Percentiles rank a stretch among this genome's conserved stretches.
Conservation (phyloP, 2,888 invertebrate genomes). For the Schizotus pectinicornis region DNA sequence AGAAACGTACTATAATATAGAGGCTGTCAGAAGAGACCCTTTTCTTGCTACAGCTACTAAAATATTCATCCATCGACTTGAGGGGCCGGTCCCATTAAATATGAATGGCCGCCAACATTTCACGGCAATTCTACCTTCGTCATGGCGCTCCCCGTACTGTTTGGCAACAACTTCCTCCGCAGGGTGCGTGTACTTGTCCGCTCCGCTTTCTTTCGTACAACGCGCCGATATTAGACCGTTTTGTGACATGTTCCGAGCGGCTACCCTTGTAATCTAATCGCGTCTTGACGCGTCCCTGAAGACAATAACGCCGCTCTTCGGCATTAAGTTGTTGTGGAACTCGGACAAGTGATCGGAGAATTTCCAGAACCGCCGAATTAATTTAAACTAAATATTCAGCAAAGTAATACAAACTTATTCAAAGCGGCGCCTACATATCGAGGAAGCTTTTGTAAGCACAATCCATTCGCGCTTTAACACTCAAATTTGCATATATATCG, state of each 20-base stretch:
- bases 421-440: neutral
- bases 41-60: conserved; percentile 45
- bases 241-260: too few relatives aligned
- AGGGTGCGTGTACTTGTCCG: conserved; percentile 28
- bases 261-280: too few relatives aligned
- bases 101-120: conserved; percentile 47
- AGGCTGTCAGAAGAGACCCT: conserved; percentile 44
- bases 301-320: neutral
- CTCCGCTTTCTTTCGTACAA: neutral
- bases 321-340: conserved; percentile 1
- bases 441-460: conserved; percentile 13
- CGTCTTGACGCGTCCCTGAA: neutral
- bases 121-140: conserved; percentile 45
- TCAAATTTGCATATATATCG: conserved; percentile 27
- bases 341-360: conserved; percentile 3
- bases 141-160: conserved; percentile 32
- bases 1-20: conserved; percentile 35
- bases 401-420: neutral
- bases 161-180: conserved; percentile 38
- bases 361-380: conserved; percentile 6
- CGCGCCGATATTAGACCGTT: too few relatives aligned
- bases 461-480: conserved; percentile 9
- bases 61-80: conserved; percentile 50
- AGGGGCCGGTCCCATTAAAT: conserved; percentile 47
- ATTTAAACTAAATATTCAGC: conserved; percentile 10